A percentile compares a stretch with the other conserved stretches of the same genome.
Evolutionary conservation across 2,888 invertebrate species (phyloP).

Genomic region (Caradrina clavipalpis): DNA sequence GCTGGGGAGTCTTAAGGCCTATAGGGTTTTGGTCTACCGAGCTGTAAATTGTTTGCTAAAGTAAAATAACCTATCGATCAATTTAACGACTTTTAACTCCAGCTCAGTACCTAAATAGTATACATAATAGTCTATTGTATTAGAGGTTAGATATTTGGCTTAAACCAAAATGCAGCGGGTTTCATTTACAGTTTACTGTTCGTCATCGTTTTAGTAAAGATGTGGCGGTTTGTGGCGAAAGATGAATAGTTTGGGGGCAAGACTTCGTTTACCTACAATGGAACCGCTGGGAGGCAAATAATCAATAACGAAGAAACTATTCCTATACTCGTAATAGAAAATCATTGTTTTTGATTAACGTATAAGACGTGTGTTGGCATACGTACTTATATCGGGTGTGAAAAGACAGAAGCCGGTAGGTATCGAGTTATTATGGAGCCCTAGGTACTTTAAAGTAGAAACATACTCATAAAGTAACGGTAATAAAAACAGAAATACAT

Average conservation of each 20-base stretch:
- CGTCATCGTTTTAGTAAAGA: conserved; percentile 71
- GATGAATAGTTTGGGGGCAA: conserved; percentile 70
- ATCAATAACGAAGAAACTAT: conserved; percentile 71
- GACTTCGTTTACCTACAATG: conserved; percentile 54
- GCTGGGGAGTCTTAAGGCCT: not conserved
- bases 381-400: too few species aligned
- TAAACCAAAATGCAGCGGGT: conserved; percentile 72
- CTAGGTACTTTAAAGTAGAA: not conserved
- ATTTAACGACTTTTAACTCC: conserved; percentile 44
- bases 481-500: not conserved
- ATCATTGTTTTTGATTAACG: conserved; percentile 66
- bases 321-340: conserved; percentile 66
- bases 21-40: not conserved
- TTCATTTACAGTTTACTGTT: conserved; percentile 79
- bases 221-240: conserved; percentile 77
- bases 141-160: conserved; percentile 66
- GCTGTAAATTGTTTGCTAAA: not conserved
- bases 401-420: too few species aligned
- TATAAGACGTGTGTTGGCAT: not conserved
- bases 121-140: conserved; percentile 81
- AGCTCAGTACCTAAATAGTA: too few species aligned
- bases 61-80: conserved; percentile 50
- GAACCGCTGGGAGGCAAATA: conserved; percentile 62
- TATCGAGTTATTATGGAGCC: too few species aligned
- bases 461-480: not conserved